A percentile compares a stretch with the other conserved stretches of the same genome.
Evolutionary conservation across 2,113 vertebrate species (phyloP).

Genomic region (Labrus mixtus): DNA sequence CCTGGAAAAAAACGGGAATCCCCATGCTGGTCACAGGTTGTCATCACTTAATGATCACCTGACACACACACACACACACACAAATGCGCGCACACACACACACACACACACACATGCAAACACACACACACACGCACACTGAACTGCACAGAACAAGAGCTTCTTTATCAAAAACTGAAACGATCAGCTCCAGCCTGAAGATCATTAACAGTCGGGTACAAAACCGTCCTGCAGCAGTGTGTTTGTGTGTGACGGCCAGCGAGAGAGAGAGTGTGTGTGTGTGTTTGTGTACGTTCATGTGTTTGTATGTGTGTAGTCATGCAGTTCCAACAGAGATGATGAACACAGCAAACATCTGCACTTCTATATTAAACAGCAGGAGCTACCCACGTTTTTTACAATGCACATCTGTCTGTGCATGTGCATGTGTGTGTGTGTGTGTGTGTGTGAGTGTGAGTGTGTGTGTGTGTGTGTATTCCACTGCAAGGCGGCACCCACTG

Average conservation of each 20-base stretch:
- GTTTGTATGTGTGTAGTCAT: conserved; percentile 17
- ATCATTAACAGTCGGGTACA: conserved; percentile 54
- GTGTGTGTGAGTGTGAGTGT: conserved; percentile 1
- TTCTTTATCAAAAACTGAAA: conserved; percentile 64
- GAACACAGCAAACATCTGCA: conserved; percentile 61
- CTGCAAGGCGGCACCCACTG: conserved; percentile 31
- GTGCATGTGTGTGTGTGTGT: too few species aligned
- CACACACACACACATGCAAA: neutral
- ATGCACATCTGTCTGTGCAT: conserved; percentile 13
- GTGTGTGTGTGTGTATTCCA: conserved; percentile 10
- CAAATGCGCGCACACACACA: conserved; percentile 12
- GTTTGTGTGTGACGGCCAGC: conserved; percentile 26
- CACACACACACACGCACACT: too few species aligned
- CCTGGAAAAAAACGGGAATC: conserved; percentile 27
- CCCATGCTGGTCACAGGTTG: conserved; percentile 60
- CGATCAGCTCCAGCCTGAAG: conserved; percentile 57
- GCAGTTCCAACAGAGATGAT: conserved; percentile 35
- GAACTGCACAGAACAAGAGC: conserved; percentile 45
- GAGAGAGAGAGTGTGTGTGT: conserved; percentile 16
- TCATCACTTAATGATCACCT: conserved; percentile 58
- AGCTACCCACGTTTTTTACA: conserved; percentile 5
- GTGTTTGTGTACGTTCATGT: conserved; percentile 22
- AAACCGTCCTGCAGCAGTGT: neutral
- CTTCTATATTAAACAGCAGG: conserved; percentile 55
- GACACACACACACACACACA: conserved; percentile 30